Evolutionary conservation across 1,140 invertebrate genomes (phyloP), one percentile per base, ranked within the genome.

Genomic region (Rhyacophila brunnea): DNA sequence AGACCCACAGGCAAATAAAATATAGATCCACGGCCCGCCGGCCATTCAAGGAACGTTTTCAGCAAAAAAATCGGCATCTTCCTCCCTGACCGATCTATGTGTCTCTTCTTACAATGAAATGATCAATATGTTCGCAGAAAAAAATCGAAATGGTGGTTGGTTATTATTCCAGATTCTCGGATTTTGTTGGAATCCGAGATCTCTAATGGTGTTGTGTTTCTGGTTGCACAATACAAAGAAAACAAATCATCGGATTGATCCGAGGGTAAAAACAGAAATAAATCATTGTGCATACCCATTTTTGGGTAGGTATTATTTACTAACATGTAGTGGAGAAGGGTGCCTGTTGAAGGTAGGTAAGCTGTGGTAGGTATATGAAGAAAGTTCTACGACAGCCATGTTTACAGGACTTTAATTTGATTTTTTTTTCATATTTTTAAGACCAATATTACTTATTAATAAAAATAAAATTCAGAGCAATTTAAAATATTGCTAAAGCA

Each of bases 31-130:
- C 20, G 47, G 13, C 2, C 49, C 46, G n/a, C 19, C 14, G 11
- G 2, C 60, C 40, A 62, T 62, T 52, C 60, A 62, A 62, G 47
- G 47, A 38, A 14, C 44, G 32, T 42, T 4, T 2, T 20, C 15
- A 23, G 45, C 48, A 46, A 46, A 58, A 60, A 63, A 63, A 52
- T 45, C 46, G 54, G 61, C 56, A 55, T 58, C 45, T 63, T 58
- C 56, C 46, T 58, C 36, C 55, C 23, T 54, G 54, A 62, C 54
- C 61, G 43, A 63, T 63, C 54, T 62, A 49, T 50, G 54, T 63
- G 55, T 58, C 61, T 57, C 48, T 48, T n/a, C 34, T 51, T 51
- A 62, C 60, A 62, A 57, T 46, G 23, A 48, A 61, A 62, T 57
- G 53, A 62, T 62, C 60, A 62, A 62, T 62, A 62, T 51, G 48